Evolutionary conservation across 2,888 invertebrate species (phyloP).

Genomic region (Halictus ligatus): DNA sequence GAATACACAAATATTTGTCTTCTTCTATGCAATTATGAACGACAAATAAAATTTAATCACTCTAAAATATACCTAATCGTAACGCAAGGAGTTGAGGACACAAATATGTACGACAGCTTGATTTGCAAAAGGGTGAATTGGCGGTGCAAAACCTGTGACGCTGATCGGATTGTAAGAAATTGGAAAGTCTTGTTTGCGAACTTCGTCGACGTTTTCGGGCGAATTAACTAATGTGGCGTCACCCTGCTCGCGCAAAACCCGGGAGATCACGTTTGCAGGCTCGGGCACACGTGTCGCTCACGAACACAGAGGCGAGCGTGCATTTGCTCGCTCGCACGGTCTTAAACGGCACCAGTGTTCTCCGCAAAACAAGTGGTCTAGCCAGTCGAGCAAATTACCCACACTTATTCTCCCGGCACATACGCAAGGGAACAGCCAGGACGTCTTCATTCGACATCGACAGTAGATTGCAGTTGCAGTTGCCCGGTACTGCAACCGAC

Average conservation of each 20-base stretch:
- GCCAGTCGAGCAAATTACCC: slow-evolving; percentile 82
- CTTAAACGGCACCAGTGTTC: slow-evolving; percentile 68
- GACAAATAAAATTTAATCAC: neutral
- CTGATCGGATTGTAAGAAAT: neutral
- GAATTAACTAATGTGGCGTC: slow-evolving; percentile 1
- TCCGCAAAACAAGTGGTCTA: slow-evolving; percentile 81
- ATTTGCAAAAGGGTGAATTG: neutral
- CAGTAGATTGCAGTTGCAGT: slow-evolving; percentile 43
- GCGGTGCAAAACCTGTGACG: neutral
- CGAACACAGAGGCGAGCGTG: slow-evolving; percentile 29
- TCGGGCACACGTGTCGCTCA: neutral
- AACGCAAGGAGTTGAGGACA: neutral
- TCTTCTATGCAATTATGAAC: too few relatives aligned
- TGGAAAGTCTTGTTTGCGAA: neutral
- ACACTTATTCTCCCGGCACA: slow-evolving; percentile 75
- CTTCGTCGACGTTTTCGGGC: neutral
- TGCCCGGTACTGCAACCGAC: slow-evolving; percentile 42
- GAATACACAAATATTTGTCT: too few relatives aligned
- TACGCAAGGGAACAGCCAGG: slow-evolving; percentile 65
- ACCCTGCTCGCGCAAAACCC: neutral
- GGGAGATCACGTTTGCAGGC: neutral
- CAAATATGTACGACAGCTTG: too few relatives aligned
- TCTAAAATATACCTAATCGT: too few relatives aligned
- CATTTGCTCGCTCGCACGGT: slow-evolving; percentile 54
- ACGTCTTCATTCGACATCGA: slow-evolving; percentile 79